These are phyloP conservation scores for Eupeodes corollae DNA, from an alignment of 1,140 invertebrate species.

Conservation along the genomic window DNA sequence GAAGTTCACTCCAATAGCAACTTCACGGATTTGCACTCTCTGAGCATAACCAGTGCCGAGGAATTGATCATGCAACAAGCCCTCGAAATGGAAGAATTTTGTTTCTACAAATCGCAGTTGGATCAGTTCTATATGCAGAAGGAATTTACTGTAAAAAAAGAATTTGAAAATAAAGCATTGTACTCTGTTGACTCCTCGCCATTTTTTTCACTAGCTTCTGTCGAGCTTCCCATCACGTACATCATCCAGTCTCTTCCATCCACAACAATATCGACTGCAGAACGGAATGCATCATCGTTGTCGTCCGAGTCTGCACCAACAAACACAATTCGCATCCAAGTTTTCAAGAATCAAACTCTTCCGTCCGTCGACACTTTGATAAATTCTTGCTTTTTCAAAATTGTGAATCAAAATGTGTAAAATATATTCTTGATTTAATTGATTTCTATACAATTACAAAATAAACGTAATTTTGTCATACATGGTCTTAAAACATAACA, in stretches of 20 bases:
- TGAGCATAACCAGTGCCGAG: constrained; percentile 34
- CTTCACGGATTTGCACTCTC: constrained; percentile 25
- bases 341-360: constrained; percentile 25
- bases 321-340: constrained; percentile 23
- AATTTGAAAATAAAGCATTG: constrained; percentile 24
- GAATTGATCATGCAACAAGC: constrained; percentile 35
- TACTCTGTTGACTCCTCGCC: constrained; percentile 31
- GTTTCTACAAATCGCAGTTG: constrained; percentile 19
- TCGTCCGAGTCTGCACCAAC: background rate
- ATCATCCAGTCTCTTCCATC: background rate
- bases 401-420: too few species aligned
- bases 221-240: constrained; percentile 17
- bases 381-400: too few species aligned
- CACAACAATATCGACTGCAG: background rate
- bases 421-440: too few species aligned
- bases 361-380: constrained; percentile 31
- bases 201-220: constrained; percentile 31
- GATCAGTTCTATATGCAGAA: constrained; percentile 5
- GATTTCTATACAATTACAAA: too few species aligned
- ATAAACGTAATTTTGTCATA: too few species aligned
- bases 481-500: too few species aligned
- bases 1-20: constrained; percentile 9
- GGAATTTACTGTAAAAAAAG: constrained; percentile 17
- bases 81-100: constrained; percentile 33
- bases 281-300: background rate